phyloP scores from a whole-genome alignment of 2,797 vertebrate genomes.

The Anniella stebbinsi region DNA sequence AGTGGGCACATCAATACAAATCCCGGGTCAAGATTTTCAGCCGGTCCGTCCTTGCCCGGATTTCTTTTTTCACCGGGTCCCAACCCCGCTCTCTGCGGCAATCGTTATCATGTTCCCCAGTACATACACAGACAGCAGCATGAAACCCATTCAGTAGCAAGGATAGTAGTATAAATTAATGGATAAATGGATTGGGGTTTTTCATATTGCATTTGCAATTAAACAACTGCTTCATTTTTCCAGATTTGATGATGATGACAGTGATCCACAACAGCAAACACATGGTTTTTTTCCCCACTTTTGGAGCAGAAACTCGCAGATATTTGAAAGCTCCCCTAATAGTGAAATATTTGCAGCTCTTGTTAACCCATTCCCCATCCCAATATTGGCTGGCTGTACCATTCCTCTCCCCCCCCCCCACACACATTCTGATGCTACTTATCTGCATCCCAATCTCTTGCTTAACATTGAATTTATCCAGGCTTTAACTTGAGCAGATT shows the following conservation, averaged over 20 bases:
- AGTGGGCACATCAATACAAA: too few species aligned
- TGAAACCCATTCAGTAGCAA: neutral
- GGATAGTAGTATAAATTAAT: neutral
- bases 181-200: neutral
- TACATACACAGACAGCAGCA: too few species aligned
- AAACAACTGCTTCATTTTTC: neutral
- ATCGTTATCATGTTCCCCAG: neutral
- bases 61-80: too few species aligned
- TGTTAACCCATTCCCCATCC: neutral
- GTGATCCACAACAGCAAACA: neutral
- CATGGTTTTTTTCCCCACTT: neutral
- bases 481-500: constrained; percentile 57
- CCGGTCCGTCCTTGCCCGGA: too few species aligned
- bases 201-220: neutral
- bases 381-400: neutral
- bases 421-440: constrained; percentile 3
- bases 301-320: neutral
- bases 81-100: neutral
- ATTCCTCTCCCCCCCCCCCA: too few species aligned
- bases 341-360: constrained; percentile 11
- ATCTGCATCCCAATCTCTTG: constrained; percentile 34
- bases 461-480: constrained; percentile 60
- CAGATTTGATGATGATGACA: neutral
- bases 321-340: neutral
- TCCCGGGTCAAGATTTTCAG: too few species aligned